Base-by-base conservation (phyloP, 2,797 vertebrate species). In the Kryptolebias ocellatus region DNA sequence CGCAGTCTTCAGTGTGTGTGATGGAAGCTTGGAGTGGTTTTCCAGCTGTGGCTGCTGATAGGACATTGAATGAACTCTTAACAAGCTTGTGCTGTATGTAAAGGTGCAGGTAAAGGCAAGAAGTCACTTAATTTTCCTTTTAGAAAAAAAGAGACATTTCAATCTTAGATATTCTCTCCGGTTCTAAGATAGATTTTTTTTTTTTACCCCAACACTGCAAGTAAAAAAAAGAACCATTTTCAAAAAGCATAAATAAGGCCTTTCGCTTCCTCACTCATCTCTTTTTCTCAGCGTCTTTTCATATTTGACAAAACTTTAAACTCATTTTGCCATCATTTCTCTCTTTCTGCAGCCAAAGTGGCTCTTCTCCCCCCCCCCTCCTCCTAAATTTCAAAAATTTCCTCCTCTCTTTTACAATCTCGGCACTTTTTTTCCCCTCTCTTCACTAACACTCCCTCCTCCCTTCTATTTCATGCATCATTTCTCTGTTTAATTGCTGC, bases 401-500 rank as follows among this genome's bases (percentile, higher is more conserved):
- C 81, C 70, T 70, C 46, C 64, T 70, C 52, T 67, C 72, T 37
- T 83, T 86, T 81, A 76, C 72, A 73, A 69, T 81, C 62, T 59
- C 70, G 42, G 42, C 2, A 55, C 67, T 86, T 87, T 80, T 71
- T 64, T 69, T 72, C 66, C 20, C 20, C 20, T 73, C 64, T 68
- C 82, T 73, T 78, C 67, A 60, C 84, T 47, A 68, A 71, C 66
- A 39, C 64, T 72, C 64, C 67, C 72, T 64, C 75, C 63, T 69
- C 66, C 60, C 45, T 76, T 75, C 86, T 86, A 91, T 93, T 94
- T 93, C 90, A 93, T 81, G 89, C 92, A 89, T 90, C 91, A 90
- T 93, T 93, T 93, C 89, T 87, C 86, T 87, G 91, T 93, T 93
- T 94, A 94, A 94, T 94, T 93, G 91, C 89, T 86, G 87, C 86